A percentile compares a stretch with the other conserved stretches of the same genome.
These are phyloP conservation scores for Otolemur crassicaudatus DNA, from an alignment of 2,797 vertebrate species.

Conservation along the genomic window DNA sequence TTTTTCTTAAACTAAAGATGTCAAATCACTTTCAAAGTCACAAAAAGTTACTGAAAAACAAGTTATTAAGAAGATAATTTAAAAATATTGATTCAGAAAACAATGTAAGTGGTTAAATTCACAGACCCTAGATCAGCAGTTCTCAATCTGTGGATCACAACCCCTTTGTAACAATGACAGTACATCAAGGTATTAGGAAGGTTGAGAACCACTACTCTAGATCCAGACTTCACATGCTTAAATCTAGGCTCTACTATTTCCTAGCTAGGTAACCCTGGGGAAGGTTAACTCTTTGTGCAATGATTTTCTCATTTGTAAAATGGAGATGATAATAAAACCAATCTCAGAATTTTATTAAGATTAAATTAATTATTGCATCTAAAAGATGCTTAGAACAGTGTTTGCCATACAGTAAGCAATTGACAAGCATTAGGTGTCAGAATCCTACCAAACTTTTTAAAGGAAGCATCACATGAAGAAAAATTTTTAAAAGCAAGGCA, in stretches of 20 bases:
- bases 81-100: conserved; percentile 6
- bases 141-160: no score
- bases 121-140: not conserved
- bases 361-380: conserved; percentile 21
- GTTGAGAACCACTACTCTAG: not conserved
- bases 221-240: not conserved
- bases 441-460: conserved; percentile 36
- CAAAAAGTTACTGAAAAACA: conserved; percentile 36
- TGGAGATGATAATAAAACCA: not conserved
- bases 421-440: not conserved
- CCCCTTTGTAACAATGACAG: no score
- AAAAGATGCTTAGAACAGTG: not conserved
- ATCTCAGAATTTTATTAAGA: conserved; percentile 5
- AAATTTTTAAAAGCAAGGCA: not conserved
- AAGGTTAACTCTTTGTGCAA: conserved; percentile 22
- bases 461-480: not conserved
- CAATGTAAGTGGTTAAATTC: not conserved
- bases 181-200: no score
- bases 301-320: conserved; percentile 37
- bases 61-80: not conserved
- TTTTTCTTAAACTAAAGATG: conserved; percentile 1
- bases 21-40: conserved; percentile 34
- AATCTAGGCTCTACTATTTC: conserved; percentile 18
- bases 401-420: not conserved
- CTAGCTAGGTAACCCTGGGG: not conserved